Percentiles rank a stretch among this genome's conserved stretches.
phyloP scores from a whole-genome alignment of 2,113 vertebrate species.

The Pomatorhinus ruficollis region DNA sequence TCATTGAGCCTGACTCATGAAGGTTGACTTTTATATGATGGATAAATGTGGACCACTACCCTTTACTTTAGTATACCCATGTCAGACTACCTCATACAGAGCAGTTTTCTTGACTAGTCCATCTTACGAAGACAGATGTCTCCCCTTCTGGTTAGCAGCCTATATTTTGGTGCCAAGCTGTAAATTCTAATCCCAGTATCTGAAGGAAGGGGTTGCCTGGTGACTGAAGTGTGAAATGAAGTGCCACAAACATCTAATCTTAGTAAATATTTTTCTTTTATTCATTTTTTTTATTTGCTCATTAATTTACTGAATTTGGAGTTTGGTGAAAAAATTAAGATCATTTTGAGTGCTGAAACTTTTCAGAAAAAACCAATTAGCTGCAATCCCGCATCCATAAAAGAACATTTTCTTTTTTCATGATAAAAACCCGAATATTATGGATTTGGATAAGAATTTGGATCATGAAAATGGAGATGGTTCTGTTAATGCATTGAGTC shows the following conservation, averaged over 20 bases:
- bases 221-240: conserved; percentile 45
- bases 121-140: not conserved
- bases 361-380: not conserved
- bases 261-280: not conserved
- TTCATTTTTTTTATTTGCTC: not conserved
- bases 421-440: not conserved
- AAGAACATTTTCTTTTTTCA: not conserved
- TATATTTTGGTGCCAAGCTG: not conserved
- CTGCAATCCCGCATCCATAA: not conserved
- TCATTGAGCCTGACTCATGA: not conserved
- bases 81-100: not conserved
- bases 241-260: not conserved
- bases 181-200: not conserved
- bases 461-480: not conserved
- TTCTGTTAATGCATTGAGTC: not conserved
- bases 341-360: not conserved
- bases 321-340: not conserved
- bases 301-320: not conserved
- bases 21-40: conserved; percentile 40
- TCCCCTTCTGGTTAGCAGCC: not conserved
- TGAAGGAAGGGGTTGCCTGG: not conserved
- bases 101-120: not conserved
- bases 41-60: conserved; percentile 14
- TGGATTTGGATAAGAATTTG: not conserved
- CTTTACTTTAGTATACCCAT: conserved; percentile 17